Evolutionary conservation across 2,888 invertebrate genomes (phyloP).

Genomic region (Autographa pulchrina): DNA sequence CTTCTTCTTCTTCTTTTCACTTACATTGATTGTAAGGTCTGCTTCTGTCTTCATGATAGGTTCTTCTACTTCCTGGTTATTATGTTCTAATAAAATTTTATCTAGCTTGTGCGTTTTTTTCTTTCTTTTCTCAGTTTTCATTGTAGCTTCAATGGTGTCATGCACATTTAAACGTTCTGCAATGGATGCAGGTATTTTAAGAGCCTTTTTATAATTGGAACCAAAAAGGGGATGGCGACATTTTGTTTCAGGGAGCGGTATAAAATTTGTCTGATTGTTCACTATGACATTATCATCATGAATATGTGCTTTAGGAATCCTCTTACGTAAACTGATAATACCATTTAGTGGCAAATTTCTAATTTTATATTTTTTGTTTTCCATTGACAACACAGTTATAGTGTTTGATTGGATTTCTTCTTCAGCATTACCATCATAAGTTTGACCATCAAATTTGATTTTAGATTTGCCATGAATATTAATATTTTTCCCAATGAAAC

Average conservation of each 20-base stretch:
- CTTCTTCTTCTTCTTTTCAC: slow-evolving; percentile 65
- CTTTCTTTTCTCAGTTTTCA: slow-evolving; percentile 34
- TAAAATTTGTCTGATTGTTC: slow-evolving; percentile 72
- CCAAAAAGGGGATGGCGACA: slow-evolving; percentile 83
- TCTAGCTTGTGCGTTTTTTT: slow-evolving; percentile 56
- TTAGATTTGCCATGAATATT: slow-evolving; percentile 73
- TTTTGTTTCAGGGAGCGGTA: slow-evolving; percentile 81
- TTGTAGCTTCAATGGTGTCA: slow-evolving; percentile 15
- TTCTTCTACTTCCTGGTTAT: slow-evolving; percentile 33
- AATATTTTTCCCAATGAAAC: slow-evolving; percentile 66
- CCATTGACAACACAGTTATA: slow-evolving; percentile 62
- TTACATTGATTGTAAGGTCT: slow-evolving; percentile 26
- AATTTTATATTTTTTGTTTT: slow-evolving; percentile 60
- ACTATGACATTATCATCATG: slow-evolving; percentile 66
- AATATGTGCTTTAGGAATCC: slow-evolving; percentile 77
- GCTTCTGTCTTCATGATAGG: slow-evolving; percentile 28
- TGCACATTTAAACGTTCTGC: slow-evolving; percentile 62
- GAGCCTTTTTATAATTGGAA: slow-evolving; percentile 73
- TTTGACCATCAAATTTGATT: slow-evolving; percentile 75
- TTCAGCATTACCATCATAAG: slow-evolving; percentile 68
- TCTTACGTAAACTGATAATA: slow-evolving; percentile 70
- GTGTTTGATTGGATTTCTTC: slow-evolving; percentile 55
- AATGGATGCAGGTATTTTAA: slow-evolving; percentile 70
- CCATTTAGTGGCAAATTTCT: slow-evolving; percentile 67
- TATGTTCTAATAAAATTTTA: slow-evolving; percentile 13